These are phyloP conservation scores for Agriotes lineatus DNA, from an alignment of 2,888 invertebrate genomes.

Conservation along the genomic window DNA sequence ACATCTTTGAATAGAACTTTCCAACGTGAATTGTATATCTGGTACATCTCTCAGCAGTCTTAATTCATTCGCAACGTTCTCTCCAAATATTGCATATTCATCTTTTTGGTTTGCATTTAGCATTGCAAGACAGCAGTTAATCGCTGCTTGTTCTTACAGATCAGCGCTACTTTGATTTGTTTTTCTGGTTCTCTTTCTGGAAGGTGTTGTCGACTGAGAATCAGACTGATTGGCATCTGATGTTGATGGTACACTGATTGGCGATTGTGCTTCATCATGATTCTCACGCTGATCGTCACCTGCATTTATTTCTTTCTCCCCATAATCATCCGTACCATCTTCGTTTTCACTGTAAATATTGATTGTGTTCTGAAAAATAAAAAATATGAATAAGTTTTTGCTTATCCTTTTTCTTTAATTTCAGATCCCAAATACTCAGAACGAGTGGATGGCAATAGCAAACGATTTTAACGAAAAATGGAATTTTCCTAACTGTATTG, in stretches of 20 bases:
- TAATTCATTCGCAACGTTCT: no score
- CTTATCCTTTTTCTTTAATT: neutral
- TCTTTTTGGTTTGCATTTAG: neutral
- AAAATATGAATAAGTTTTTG: neutral
- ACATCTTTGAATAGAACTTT: no score
- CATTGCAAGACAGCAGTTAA: neutral
- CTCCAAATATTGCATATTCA: no score
- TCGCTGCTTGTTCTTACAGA: slow-evolving; percentile 8
- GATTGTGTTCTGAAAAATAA: neutral
- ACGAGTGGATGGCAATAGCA: slow-evolving; percentile 2
- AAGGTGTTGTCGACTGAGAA: neutral
- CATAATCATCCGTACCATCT: neutral
- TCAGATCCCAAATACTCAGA: neutral
- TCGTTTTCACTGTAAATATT: neutral
- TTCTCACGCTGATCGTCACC: neutral
- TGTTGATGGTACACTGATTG: neutral
- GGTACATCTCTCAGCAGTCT: no score
- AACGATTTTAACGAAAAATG: slow-evolving; percentile 1
- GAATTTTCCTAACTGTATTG: neutral
- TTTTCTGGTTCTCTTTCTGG: neutral
- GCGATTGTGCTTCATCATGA: neutral
- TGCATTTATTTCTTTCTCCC: neutral
- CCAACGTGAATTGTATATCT: no score
- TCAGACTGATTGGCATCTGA: no score
- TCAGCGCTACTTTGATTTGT: neutral